A percentile compares a stretch with the other conserved stretches of the same genome.
Evolutionary conservation across 2,797 vertebrate genomes (phyloP).

Genomic region (Linurgus olivaceus): DNA sequence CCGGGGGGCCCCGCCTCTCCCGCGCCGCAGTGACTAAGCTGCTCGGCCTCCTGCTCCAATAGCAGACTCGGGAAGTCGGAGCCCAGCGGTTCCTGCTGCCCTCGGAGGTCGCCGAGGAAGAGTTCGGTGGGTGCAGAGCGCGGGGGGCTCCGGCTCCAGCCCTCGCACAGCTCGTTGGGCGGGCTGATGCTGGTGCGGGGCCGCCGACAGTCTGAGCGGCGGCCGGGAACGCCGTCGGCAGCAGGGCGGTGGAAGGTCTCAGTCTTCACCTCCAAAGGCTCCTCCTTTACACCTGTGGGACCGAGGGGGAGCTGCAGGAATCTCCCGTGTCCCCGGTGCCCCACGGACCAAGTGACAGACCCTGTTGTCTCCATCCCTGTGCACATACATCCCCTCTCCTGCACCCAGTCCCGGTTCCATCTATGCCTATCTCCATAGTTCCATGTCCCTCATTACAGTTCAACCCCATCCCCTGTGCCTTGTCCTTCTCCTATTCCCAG

Average conservation of each 20-base stretch:
- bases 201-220: neutral
- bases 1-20: neutral
- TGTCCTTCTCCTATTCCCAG: neutral
- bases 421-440: neutral
- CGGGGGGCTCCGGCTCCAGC: conserved; percentile 2
- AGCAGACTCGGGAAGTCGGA: neutral
- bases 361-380: neutral
- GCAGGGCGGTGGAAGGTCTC: neutral
- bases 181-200: neutral
- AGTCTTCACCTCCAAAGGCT: conserved; percentile 37
- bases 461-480: neutral
- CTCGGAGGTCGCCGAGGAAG: neutral
- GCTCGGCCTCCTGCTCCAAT: conserved; percentile 2
- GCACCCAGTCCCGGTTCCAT: neutral
- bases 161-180: neutral
- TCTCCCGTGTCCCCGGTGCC: neutral
- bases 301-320: neutral
- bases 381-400: neutral
- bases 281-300: conserved; percentile 43
- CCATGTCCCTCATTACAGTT: neutral
- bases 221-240: neutral
- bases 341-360: neutral
- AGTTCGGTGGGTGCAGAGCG: neutral
- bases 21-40: neutral
- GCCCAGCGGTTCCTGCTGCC: conserved; percentile 3